phyloP scores from a whole-genome alignment of 1,140 invertebrate genomes.

The Anastrepha ludens region DNA sequence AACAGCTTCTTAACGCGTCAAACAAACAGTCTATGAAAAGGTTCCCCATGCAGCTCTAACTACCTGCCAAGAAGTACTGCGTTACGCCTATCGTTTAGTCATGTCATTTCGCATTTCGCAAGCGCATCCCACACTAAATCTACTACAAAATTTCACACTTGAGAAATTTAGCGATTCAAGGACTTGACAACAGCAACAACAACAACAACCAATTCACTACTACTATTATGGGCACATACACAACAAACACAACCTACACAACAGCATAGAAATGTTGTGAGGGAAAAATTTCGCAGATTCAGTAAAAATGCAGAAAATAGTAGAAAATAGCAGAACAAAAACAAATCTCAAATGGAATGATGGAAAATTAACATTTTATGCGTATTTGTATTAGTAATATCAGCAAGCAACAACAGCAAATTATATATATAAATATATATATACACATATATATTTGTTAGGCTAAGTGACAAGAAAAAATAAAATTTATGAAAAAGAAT shows the following conservation, averaged over 20 bases:
- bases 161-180: neutral
- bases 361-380: constrained; percentile 44
- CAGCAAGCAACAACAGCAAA: constrained; percentile 53
- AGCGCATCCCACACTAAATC: neutral
- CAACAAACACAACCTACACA: constrained; percentile 16
- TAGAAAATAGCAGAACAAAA: constrained; percentile 49
- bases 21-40: neutral
- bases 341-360: constrained; percentile 51
- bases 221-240: constrained; percentile 34
- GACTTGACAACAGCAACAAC: neutral
- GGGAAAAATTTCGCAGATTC: constrained; percentile 30
- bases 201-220: constrained; percentile 35
- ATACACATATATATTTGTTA: constrained; percentile 54
- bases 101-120: neutral
- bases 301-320: constrained; percentile 50
- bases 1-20: neutral
- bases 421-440: constrained; percentile 51
- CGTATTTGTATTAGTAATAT: constrained; percentile 55
- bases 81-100: neutral
- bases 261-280: neutral
- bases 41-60: no score
- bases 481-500: constrained; percentile 35
- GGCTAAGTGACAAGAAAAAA: constrained; percentile 38
- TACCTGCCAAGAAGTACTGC: neutral
- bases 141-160: neutral